These are phyloP conservation scores for Drosophila chauvacae DNA, from an alignment of 1,140 invertebrate genomes.

Conservation along the genomic window DNA sequence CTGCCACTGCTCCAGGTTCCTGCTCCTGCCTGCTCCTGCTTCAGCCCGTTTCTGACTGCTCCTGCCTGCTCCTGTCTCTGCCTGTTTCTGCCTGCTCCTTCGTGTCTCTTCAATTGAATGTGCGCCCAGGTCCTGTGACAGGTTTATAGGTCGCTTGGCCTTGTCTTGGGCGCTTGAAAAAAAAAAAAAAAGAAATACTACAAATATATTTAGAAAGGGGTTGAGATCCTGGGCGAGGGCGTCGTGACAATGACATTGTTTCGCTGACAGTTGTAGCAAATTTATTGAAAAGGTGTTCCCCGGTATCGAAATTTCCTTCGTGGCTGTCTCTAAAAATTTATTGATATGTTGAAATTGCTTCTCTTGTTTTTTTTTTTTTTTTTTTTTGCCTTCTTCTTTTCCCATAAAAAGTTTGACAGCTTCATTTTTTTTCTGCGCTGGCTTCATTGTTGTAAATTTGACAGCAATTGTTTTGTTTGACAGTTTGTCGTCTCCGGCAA, in stretches of 20 bases:
- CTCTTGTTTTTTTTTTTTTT: constrained; percentile 8
- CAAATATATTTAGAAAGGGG: not conserved
- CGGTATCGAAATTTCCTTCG: constrained; percentile 15
- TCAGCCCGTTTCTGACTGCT: no score
- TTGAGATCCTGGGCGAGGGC: constrained; percentile 36
- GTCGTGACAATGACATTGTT: constrained; percentile 83
- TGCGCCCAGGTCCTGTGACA: constrained; percentile 60
- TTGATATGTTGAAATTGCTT: constrained; percentile 83
- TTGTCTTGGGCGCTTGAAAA: not conserved
- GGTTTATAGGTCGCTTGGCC: constrained; percentile 77
- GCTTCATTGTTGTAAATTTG: constrained; percentile 77
- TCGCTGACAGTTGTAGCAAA: constrained; percentile 83
- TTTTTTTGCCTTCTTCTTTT: not conserved
- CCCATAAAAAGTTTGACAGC: constrained; percentile 76
- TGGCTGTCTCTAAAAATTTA: constrained; percentile 64
- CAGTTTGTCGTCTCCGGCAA: constrained; percentile 77
- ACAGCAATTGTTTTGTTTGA: constrained; percentile 83
- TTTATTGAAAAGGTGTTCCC: constrained; percentile 82
- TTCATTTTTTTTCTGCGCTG: constrained; percentile 52
- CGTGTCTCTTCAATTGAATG: constrained; percentile 52
- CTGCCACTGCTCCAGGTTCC: constrained; percentile 8
- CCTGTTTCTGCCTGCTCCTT: not conserved
- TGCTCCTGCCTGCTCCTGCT: not conserved
- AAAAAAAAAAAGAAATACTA: not conserved
- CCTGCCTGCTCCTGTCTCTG: not conserved